These are phyloP conservation scores for Chironomus tentans DNA, from an alignment of 2,888 invertebrate genomes.

Conservation along the genomic window DNA sequence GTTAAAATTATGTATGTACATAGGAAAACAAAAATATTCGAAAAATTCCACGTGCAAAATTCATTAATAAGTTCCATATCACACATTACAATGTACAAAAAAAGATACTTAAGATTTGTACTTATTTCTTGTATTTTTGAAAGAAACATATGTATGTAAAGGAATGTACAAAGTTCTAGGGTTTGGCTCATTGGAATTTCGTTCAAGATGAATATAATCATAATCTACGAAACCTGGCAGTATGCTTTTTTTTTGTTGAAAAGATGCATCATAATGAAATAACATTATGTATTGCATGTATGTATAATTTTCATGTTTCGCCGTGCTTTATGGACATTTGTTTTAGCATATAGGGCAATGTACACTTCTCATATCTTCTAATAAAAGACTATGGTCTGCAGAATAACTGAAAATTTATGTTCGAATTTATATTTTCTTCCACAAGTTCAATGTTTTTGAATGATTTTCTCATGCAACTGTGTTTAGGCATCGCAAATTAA, in stretches of 20 bases:
- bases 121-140: too few relatives aligned
- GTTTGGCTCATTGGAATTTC: background rate
- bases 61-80: too few relatives aligned
- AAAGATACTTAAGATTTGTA: too few relatives aligned
- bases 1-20: too few relatives aligned
- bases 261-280: background rate
- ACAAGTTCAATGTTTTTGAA: slow-evolving; percentile 20
- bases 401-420: background rate
- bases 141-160: too few relatives aligned
- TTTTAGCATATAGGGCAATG: background rate
- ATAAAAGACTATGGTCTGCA: background rate
- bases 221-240: background rate
- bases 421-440: background rate
- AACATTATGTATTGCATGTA: slow-evolving; percentile 22
- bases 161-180: background rate
- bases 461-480: slow-evolving; percentile 26
- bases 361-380: background rate
- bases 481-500: slow-evolving; percentile 22
- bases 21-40: too few relatives aligned
- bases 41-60: too few relatives aligned
- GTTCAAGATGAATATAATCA: background rate
- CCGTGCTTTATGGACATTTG: slow-evolving; percentile 23
- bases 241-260: background rate
- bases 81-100: too few relatives aligned
- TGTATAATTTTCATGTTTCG: slow-evolving; percentile 16